Evolutionary conservation across 2,113 vertebrate species (phyloP), one percentile per base, ranked within the genome.

Genomic region (Tor tambroides): DNA sequence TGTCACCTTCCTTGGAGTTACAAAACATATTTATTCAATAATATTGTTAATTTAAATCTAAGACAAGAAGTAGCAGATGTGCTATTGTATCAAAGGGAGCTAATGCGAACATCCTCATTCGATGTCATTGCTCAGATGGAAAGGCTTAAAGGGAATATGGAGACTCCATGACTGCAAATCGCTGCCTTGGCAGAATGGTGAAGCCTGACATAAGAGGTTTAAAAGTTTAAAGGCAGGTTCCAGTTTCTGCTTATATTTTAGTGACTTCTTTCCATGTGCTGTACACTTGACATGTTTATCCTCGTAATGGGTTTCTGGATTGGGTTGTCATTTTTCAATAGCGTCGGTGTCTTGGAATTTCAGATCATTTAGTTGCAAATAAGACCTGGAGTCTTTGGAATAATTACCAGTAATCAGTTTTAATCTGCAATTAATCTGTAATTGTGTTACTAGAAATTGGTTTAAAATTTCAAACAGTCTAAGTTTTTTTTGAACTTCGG

Each of bases 131-230:
- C 76, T 71, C 51, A 49, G 76, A 87, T 76, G 61, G 54, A 43
- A 84, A 71, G 46, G 63, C 83, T 56, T 63, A 69, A 67, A 69
- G 51, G 43, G 71, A 80, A 85, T 72, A 30, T 83, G 30, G 67
- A 46, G 56, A 71, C 71, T 75, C 41, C 80, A 69, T 81, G 65
- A 46, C 51, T 59, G 43, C 35, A 72, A 76, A 87, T 59, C 77
- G 72, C 78, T 82, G 83, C 28, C 38, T n/a, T 86, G 65, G 77
- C 83, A 78, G 32, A 80, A 35, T 46, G 9, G 41, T 49, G 35
- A 83, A 69, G 63, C 65, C 78, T 63, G 32, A 49, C 30, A 28
- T 87, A 89, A 85, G 85, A 87, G 82, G 69, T 80, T 89, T 89
- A 80, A 85, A 81, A 76, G 85, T 89, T 85, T 87, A 87, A 51